These are phyloP conservation scores for Polymixis lichenea DNA, from an alignment of 2,888 invertebrate species.

Conservation along the genomic window DNA sequence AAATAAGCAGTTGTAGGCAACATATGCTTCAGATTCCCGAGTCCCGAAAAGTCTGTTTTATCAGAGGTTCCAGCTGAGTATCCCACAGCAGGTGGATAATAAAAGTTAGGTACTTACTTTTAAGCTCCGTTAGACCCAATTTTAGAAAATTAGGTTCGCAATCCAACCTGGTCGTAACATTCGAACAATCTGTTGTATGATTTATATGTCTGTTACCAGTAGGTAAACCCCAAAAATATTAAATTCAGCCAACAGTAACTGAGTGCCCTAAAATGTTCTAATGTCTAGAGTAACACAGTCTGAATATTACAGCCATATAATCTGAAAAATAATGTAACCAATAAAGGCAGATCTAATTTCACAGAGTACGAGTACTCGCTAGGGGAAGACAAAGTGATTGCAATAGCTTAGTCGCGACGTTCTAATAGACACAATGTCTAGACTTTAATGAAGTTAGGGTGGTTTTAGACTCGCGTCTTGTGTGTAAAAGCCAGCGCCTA, in stretches of 20 bases:
- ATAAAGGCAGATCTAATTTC: slow-evolving; percentile 39
- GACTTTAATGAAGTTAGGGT: slow-evolving; percentile 37
- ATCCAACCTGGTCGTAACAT: background rate
- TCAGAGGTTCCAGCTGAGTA: background rate
- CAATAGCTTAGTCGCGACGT: slow-evolving; percentile 4
- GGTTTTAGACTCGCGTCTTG: background rate
- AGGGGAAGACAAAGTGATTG: slow-evolving; percentile 35
- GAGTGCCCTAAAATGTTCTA: slow-evolving; percentile 16
- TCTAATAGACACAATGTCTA: slow-evolving; percentile 34
- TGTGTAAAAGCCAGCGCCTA: background rate
- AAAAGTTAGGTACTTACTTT: slow-evolving; percentile 10
- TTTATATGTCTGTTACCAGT: background rate
- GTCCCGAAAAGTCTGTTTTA: background rate
- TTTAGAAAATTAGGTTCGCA: slow-evolving; percentile 11
- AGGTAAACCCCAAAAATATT: background rate
- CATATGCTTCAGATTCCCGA: background rate
- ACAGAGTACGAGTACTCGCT: slow-evolving; percentile 13
- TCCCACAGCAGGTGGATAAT: slow-evolving; percentile 1
- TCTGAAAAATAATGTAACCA: slow-evolving; percentile 23
- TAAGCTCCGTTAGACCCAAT: background rate
- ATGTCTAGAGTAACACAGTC: background rate
- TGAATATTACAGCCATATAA: slow-evolving; percentile 23
- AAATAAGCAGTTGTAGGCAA: background rate
- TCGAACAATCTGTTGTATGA: slow-evolving; percentile 28
- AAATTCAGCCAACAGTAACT: background rate